Conservation (phyloP, 2,797 vertebrate species). For the Limosa lapponica region DNA sequence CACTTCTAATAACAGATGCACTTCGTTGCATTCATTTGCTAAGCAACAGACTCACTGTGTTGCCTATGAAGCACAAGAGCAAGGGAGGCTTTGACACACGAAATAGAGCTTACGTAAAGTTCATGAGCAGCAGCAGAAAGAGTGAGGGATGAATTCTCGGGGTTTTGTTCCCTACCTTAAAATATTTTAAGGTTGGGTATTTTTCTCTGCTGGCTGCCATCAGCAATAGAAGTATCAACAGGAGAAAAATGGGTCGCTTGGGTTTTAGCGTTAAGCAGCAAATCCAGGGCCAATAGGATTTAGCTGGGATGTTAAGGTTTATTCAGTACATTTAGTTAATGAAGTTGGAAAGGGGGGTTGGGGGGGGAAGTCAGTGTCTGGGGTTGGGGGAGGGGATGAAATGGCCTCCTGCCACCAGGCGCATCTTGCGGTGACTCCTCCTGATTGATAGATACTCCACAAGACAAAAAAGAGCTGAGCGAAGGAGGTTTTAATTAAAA, state of each 20-base stretch:
- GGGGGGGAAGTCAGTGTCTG: not conserved
- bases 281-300: slow-evolving; percentile 91
- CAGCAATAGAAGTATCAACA: slow-evolving; percentile 68
- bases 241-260: slow-evolving; percentile 93
- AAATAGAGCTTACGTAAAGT: slow-evolving; percentile 5
- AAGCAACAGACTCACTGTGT: slow-evolving; percentile 17
- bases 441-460: slow-evolving; percentile 29
- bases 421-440: not conserved
- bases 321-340: slow-evolving; percentile 86
- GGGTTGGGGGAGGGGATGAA: slow-evolving; percentile 57
- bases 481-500: slow-evolving; percentile 26
- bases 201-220: slow-evolving; percentile 80
- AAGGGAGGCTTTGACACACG: not conserved
- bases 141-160: slow-evolving; percentile 11
- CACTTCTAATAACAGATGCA: not conserved
- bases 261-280: slow-evolving; percentile 93
- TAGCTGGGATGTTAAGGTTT: slow-evolving; percentile 86
- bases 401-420: not conserved
- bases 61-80: slow-evolving; percentile 11
- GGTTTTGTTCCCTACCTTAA: slow-evolving; percentile 67
- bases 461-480: not conserved
- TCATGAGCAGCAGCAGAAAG: not conserved
- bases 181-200: slow-evolving; percentile 58
- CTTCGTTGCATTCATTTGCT: slow-evolving; percentile 33
- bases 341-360: slow-evolving; percentile 47